Evolutionary conservation across 1,140 invertebrate genomes (phyloP).

Genomic region (Nasonia vitripennis): DNA sequence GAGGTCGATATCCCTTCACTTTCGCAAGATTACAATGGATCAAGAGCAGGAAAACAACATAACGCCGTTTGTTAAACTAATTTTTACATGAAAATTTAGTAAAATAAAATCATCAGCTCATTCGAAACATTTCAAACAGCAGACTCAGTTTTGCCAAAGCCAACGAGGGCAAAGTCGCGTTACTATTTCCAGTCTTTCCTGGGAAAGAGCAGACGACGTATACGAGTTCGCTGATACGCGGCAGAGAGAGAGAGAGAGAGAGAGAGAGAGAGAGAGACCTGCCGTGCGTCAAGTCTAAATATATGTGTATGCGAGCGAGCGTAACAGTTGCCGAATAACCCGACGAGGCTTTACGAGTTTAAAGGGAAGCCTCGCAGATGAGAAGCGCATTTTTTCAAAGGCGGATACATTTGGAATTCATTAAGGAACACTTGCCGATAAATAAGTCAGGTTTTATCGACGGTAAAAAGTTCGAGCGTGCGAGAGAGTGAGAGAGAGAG

Average conservation of each 20-base stretch:
- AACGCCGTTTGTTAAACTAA: too few relatives aligned
- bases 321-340: constrained; percentile 6
- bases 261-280: not conserved
- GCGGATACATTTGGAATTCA: constrained; percentile 3
- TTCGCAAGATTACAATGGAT: too few relatives aligned
- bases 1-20: too few relatives aligned
- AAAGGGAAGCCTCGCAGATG: not conserved
- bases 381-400: not conserved
- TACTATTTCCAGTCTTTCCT: constrained; percentile 45
- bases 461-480: too few relatives aligned
- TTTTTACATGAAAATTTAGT: too few relatives aligned
- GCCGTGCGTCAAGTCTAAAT: constrained; percentile 58
- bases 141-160: not conserved
- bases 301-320: constrained; percentile 44
- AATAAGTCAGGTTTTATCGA: not conserved
- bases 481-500: too few relatives aligned
- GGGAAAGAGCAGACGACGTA: constrained; percentile 26
- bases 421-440: not conserved
- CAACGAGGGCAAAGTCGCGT: constrained; percentile 26
- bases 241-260: too few relatives aligned
- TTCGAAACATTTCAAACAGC: not conserved
- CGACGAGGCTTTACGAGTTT: not conserved
- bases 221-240: constrained; percentile 18
- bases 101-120: too few relatives aligned
- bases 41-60: too few relatives aligned